Conservation (phyloP, 2,113 vertebrate species). For the Vanacampus margaritifer region DNA sequence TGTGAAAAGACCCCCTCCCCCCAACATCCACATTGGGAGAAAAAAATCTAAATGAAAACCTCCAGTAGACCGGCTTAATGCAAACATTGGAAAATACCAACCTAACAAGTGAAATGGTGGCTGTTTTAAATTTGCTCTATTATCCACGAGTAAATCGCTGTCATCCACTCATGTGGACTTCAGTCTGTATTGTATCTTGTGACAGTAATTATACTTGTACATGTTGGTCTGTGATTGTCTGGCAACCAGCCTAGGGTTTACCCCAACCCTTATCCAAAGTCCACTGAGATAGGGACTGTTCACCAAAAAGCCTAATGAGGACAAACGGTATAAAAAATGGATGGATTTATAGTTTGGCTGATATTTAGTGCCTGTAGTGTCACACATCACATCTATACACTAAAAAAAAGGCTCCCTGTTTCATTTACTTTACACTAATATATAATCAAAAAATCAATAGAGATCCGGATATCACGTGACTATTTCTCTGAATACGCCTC, state of each 20-base stretch:
- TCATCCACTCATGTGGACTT: neutral
- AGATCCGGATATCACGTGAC: no score
- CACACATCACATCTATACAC: no score
- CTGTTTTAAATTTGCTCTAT: conserved; percentile 9
- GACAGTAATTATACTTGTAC: conserved; percentile 24
- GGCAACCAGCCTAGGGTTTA: neutral
- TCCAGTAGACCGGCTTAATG: conserved; percentile 28
- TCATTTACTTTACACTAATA: no score
- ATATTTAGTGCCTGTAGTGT: no score
- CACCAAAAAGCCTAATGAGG: neutral
- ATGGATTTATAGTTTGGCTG: neutral
- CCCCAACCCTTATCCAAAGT: no score
- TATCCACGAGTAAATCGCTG: conserved; percentile 3
- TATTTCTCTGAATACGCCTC: no score
- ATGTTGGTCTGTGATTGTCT: neutral
- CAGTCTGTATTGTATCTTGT: conserved; percentile 8
- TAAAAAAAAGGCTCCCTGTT: no score
- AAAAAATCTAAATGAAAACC: conserved; percentile 40
- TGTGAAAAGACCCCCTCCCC: conserved; percentile 60
- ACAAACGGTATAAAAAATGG: neutral
- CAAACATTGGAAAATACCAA: conserved; percentile 26
- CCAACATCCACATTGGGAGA: conserved; percentile 49
- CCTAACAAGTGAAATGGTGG: conserved; percentile 12
- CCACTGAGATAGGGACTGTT: no score
- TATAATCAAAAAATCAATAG: no score